phyloP scores from a whole-genome alignment of 64 coral and sea anemone genomes.

The Stylophora pistillata region DNA sequence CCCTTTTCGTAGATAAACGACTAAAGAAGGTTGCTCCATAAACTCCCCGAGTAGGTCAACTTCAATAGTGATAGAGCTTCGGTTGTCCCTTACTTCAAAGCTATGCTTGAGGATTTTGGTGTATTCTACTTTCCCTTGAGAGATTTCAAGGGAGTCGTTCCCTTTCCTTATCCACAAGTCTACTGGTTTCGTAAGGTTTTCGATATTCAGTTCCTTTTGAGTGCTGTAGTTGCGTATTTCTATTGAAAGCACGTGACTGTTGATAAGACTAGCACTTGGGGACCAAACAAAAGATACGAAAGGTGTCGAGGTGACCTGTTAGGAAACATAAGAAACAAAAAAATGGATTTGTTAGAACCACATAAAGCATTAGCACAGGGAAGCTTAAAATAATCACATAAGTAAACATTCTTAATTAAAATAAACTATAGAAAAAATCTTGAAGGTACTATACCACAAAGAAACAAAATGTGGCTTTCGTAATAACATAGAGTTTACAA shows the following conservation, averaged over 20 bases:
- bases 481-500: no score
- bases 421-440: no score
- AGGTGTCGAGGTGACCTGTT: constrained; percentile 8
- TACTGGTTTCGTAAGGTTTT: constrained; percentile 32
- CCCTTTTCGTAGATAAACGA: constrained; percentile 28
- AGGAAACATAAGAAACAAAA: background rate
- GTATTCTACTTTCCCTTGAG: constrained; percentile 4
- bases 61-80: constrained; percentile 47
- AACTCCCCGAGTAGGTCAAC: background rate
- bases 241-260: constrained; percentile 8
- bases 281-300: background rate
- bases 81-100: constrained; percentile 23
- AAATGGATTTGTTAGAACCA: no score
- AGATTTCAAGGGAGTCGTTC: background rate
- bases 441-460: no score
- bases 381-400: no score
- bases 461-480: no score
- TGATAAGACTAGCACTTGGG: constrained; percentile 12
- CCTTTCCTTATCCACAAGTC: constrained; percentile 46
- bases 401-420: no score
- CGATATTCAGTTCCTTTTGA: background rate
- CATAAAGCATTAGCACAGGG: no score
- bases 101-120: constrained; percentile 18
- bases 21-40: background rate
- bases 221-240: constrained; percentile 12